Evolutionary conservation across 2,797 vertebrate genomes (phyloP).

Genomic region (Phataginus tetradactyla): DNA sequence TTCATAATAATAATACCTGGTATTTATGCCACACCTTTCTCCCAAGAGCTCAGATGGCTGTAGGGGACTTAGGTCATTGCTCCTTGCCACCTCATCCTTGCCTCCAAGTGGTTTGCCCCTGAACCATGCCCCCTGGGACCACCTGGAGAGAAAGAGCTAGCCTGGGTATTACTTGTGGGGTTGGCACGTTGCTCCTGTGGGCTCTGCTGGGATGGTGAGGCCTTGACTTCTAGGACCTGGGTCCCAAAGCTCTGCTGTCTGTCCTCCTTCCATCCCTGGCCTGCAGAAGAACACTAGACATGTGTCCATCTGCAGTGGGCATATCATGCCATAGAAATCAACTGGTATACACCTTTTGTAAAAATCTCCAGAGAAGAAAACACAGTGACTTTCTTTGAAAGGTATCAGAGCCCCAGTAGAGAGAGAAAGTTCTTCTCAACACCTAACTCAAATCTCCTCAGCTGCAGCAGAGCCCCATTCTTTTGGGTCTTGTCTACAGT

Average conservation of each 20-base stretch:
- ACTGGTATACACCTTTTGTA: not conserved
- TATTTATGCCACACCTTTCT: constrained; percentile 53
- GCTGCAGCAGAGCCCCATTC: not conserved
- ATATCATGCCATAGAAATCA: not conserved
- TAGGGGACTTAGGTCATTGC: not conserved
- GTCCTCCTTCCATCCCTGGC: not conserved
- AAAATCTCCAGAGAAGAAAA: constrained; percentile 1
- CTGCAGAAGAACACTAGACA: not conserved
- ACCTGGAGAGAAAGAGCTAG: not conserved
- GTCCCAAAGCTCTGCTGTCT: not conserved
- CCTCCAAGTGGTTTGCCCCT: not conserved
- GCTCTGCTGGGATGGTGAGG: not conserved
- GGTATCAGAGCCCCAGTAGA: not conserved
- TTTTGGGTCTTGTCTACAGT: not conserved
- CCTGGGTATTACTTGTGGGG: not conserved
- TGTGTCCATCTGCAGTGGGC: not conserved
- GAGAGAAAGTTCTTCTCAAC: not conserved
- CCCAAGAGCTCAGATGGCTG: constrained; percentile 39
- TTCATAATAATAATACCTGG: not conserved
- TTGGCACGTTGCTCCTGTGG: too few species aligned
- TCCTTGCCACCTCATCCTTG: not conserved
- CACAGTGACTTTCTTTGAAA: not conserved
- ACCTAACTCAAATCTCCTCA: not conserved
- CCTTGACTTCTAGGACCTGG: not conserved
- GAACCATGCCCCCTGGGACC: not conserved